Evolutionary conservation across 2,113 vertebrate species (phyloP).

Genomic region (Calidris pugnax): DNA sequence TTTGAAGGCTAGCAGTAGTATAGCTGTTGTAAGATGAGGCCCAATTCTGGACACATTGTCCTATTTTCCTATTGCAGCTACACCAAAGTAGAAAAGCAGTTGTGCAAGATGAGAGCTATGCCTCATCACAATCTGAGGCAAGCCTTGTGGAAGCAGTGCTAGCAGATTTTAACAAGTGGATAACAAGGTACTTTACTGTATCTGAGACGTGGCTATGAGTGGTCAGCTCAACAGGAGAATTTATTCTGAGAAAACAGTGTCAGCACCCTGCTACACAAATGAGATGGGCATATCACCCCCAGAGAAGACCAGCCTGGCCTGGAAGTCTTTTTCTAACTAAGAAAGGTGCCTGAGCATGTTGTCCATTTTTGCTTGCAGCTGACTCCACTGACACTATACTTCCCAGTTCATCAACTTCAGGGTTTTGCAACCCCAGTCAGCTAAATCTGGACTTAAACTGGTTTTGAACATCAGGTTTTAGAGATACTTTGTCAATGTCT

Average conservation of each 20-base stretch:
- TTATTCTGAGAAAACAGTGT: not conserved
- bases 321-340: not conserved
- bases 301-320: not conserved
- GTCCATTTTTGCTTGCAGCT: not conserved
- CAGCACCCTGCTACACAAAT: not conserved
- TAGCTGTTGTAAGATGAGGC: not conserved
- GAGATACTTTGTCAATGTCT: not conserved
- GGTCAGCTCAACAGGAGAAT: not conserved
- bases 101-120: not conserved
- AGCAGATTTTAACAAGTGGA: not conserved
- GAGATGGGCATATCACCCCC: not conserved
- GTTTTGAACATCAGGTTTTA: not conserved
- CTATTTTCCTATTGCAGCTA: not conserved
- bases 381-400: not conserved
- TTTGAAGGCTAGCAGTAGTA: not conserved
- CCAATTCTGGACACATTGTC: not conserved
- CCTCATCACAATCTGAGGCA: not conserved
- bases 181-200: not conserved
- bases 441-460: not conserved
- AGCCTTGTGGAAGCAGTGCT: not conserved
- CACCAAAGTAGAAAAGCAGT: not conserved
- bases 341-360: rapidly evolving
- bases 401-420: not conserved
- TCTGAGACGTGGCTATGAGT: not conserved
- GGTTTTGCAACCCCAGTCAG: not conserved